phyloP scores from a whole-genome alignment of 1,140 invertebrate species.

The Drosophila murphyi region DNA sequence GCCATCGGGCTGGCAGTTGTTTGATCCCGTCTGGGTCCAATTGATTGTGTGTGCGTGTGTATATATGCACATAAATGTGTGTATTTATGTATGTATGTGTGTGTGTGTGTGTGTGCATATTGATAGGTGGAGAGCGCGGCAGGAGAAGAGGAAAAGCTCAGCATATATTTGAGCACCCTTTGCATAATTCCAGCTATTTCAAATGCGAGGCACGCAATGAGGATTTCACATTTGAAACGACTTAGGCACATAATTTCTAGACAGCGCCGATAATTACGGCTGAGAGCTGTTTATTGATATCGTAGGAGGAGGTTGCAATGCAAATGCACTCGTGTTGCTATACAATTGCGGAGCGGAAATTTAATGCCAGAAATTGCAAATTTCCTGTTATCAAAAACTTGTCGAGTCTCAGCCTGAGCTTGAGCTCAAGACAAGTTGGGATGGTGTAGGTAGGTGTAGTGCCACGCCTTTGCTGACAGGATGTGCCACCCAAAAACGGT shows the following conservation, averaged over 20 bases:
- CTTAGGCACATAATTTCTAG: constrained; percentile 37
- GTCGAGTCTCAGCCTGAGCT: constrained; percentile 29
- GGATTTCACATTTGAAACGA: constrained; percentile 1
- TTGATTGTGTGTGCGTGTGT: too few relatives aligned
- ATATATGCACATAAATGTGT: too few relatives aligned
- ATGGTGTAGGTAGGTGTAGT: neutral
- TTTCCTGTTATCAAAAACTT: constrained; percentile 77
- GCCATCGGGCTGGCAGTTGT: constrained; percentile 11
- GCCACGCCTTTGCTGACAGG: neutral
- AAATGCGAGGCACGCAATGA: constrained; percentile 19
- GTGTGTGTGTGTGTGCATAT: neutral
- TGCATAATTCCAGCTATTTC: constrained; percentile 9
- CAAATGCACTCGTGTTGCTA: constrained; percentile 36
- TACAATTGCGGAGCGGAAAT: constrained; percentile 68
- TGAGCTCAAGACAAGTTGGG: neutral
- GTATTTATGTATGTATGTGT: neutral
- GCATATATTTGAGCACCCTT: constrained; percentile 20
- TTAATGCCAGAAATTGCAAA: constrained; percentile 80
- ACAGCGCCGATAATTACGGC: constrained; percentile 39
- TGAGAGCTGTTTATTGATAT: constrained; percentile 4
- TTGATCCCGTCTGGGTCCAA: too few relatives aligned
- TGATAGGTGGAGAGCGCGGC: neutral
- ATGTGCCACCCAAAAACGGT: constrained; percentile 8
- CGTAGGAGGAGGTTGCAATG: neutral
- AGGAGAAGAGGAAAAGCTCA: constrained; percentile 8